Percentiles rank a stretch among this genome's conserved stretches.
Evolutionary conservation across 2,797 vertebrate genomes (phyloP).

Genomic region (Arnoldichthys spilopterus): DNA sequence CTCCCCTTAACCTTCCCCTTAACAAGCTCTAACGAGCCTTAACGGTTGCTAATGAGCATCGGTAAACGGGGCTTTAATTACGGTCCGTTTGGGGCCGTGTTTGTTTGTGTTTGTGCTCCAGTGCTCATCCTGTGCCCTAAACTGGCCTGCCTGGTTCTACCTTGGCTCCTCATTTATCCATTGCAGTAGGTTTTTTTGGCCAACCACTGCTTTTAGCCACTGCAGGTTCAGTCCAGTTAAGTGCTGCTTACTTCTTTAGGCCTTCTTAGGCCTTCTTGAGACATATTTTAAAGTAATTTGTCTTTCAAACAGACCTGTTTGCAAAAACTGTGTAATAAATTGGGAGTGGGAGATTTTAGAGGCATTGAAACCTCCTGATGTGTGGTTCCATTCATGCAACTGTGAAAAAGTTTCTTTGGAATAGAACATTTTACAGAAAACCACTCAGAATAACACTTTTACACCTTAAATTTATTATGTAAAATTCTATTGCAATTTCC

Average conservation of each 20-base stretch:
- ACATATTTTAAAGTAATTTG: no score
- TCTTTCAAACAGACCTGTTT: no score
- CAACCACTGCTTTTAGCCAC: background rate
- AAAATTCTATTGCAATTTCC: no score
- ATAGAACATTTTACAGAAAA: no score
- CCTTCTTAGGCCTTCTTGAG: no score
- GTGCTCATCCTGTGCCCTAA: conserved; percentile 38
- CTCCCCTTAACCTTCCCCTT: conserved; percentile 25
- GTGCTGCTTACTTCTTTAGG: background rate
- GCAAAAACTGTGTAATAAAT: no score
- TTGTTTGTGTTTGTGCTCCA: conserved; percentile 45
- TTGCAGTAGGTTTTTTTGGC: background rate
- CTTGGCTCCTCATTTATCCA: background rate
- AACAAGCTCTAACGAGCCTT: conserved; percentile 48
- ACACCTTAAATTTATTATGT: no score
- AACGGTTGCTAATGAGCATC: conserved; percentile 33
- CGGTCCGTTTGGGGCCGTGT: conserved; percentile 26
- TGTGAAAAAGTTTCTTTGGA: no score
- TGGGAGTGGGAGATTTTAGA: no score
- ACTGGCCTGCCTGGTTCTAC: background rate
- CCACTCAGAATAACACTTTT: no score
- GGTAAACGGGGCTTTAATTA: conserved; percentile 44
- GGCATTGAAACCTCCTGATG: no score
- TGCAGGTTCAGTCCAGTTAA: background rate
- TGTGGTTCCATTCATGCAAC: no score